Conservation (phyloP, 1,140 invertebrate genomes). For the Temnothorax nylanderi region DNA sequence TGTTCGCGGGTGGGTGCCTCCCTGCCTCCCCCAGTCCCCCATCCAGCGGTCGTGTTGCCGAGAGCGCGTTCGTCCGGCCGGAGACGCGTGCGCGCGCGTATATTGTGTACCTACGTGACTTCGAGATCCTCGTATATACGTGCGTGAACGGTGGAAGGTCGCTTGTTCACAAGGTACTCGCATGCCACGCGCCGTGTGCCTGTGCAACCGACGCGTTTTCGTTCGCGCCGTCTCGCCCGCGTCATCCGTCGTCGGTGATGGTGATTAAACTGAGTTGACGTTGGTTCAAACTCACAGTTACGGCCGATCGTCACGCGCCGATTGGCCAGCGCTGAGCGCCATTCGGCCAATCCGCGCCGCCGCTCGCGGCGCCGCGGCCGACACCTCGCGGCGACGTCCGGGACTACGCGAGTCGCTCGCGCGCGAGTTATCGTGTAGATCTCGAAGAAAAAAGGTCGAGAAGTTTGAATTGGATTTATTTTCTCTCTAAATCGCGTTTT, state of each 20-base stretch:
- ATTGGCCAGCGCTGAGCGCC: not conserved
- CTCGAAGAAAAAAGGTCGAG: too few species aligned
- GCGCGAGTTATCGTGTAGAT: too few species aligned
- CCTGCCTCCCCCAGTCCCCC: too few species aligned
- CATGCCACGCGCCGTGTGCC: not conserved
- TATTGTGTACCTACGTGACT: not conserved
- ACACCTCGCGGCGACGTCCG: not conserved
- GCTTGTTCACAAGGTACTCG: not conserved
- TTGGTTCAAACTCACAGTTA: slow-evolving; percentile 33
- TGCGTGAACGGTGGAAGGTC: not conserved
- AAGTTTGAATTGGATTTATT: too few species aligned
- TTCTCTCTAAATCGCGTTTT: too few species aligned
- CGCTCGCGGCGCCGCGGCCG: not conserved
- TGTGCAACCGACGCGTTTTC: not conserved
- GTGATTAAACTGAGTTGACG: not conserved
- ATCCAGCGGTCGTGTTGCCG: too few species aligned
- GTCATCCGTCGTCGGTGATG: not conserved
- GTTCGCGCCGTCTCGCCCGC: not conserved
- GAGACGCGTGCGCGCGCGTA: too few species aligned
- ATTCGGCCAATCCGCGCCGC: not conserved
- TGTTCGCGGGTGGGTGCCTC: too few species aligned
- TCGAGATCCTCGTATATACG: not conserved
- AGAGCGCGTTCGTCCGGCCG: too few species aligned
- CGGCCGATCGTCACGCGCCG: too few species aligned
- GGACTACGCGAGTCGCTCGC: too few species aligned